Percentiles rank a stretch among this genome's conserved stretches.
These are phyloP conservation scores for Acropora yongei DNA, from an alignment of 64 coral and sea anemone genomes.

Conservation along the genomic window DNA sequence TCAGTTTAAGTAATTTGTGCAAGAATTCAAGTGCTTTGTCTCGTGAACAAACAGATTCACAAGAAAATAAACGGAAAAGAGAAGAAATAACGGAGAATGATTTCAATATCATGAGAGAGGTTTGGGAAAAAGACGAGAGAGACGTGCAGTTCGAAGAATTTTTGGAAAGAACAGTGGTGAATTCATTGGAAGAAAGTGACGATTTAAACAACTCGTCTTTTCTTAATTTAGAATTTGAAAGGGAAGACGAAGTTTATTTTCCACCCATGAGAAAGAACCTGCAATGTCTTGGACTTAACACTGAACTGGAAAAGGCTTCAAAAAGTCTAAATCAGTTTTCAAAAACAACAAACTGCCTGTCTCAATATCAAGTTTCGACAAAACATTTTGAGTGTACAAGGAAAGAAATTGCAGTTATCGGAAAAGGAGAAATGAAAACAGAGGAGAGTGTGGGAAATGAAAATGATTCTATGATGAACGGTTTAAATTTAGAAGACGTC, in stretches of 20 bases:
- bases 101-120: neutral
- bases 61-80: neutral
- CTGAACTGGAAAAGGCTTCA: neutral
- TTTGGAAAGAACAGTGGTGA: neutral
- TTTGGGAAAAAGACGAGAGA: neutral
- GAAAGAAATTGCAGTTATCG: neutral
- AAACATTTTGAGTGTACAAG: neutral
- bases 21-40: slow-evolving; percentile 3
- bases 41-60: neutral
- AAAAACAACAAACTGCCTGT: neutral
- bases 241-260: neutral
- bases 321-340: neutral
- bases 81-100: neutral
- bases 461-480: neutral
- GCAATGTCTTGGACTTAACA: neutral
- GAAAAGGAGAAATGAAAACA: neutral
- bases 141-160: neutral
- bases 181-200: neutral
- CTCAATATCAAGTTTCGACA: neutral
- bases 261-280: neutral
- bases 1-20: slow-evolving; percentile 21
- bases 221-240: neutral
- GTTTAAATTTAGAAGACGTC: neutral
- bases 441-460: neutral
- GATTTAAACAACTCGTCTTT: neutral